A percentile compares a stretch with the other conserved stretches of the same genome.
Evolutionary conservation across 2,797 vertebrate genomes (phyloP).

Genomic region (Scarus forsteni): DNA sequence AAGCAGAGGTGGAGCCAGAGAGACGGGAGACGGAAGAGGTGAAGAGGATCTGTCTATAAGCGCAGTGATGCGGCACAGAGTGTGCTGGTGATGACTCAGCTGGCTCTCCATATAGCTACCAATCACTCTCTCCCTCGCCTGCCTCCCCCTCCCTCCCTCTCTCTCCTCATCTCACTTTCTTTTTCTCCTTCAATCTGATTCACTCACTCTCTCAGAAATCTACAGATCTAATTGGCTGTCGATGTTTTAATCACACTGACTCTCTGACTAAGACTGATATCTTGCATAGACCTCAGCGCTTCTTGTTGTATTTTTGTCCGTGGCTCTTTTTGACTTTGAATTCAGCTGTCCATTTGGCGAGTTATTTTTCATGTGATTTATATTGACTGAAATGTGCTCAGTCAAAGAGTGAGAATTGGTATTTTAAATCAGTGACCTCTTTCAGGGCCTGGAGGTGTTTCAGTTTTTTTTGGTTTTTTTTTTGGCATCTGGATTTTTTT

Average conservation of each 20-base stretch:
- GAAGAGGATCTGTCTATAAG: conserved; percentile 83
- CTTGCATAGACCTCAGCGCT: conserved; percentile 41
- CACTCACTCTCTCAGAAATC: conserved; percentile 63
- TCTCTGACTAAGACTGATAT: conserved; percentile 69
- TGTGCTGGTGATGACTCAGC: conserved; percentile 88
- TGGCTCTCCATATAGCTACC: conserved; percentile 85
- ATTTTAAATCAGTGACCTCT: conserved; percentile 3
- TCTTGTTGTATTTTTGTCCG: conserved; percentile 32
- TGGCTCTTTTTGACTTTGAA: conserved; percentile 28
- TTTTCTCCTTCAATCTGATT: conserved; percentile 46
- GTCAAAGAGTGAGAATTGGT: background rate
- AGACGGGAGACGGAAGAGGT: conserved; percentile 71
- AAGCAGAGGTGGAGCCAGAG: conserved; percentile 70
- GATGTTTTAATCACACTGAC: conserved; percentile 58
- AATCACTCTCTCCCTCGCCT: conserved; percentile 72
- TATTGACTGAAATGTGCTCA: conserved; percentile 20
- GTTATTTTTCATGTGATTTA: conserved; percentile 9
- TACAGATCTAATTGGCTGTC: conserved; percentile 72
- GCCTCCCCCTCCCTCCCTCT: conserved; percentile 31
- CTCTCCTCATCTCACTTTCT: conserved; percentile 22
- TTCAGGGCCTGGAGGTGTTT: background rate
- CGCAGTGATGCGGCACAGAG: conserved; percentile 86
- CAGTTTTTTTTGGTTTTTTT: no score
- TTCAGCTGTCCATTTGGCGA: conserved; percentile 16
- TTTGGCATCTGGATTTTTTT: no score